Evolutionary conservation across 2,888 invertebrate genomes (phyloP).

Genomic region (Mythimna lalbum): DNA sequence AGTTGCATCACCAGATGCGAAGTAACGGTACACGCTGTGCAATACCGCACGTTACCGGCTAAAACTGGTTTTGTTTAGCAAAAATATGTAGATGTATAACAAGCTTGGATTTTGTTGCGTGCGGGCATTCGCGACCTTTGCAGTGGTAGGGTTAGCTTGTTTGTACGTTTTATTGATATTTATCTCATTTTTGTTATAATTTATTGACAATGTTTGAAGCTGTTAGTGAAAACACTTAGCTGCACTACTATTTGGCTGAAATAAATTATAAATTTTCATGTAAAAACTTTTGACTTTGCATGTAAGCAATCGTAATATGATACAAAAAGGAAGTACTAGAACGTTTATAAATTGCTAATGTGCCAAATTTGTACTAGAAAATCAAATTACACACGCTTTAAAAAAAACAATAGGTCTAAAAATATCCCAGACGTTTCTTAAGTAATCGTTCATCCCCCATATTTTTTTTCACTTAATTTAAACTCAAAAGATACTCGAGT

Average conservation of each 20-base stretch:
- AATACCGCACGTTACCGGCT: constrained; percentile 78
- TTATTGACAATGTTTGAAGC: constrained; percentile 38
- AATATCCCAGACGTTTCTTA: constrained; percentile 67
- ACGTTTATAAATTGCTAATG: not conserved
- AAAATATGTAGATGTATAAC: constrained; percentile 76
- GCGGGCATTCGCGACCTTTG: constrained; percentile 83
- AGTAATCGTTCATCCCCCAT: constrained; percentile 65
- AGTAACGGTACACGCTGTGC: constrained; percentile 85
- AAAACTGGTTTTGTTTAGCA: constrained; percentile 86
- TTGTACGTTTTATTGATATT: constrained; percentile 69
- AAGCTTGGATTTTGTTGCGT: constrained; percentile 75
- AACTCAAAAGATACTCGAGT: constrained; percentile 90
- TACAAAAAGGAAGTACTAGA: not conserved
- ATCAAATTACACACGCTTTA: constrained; percentile 27
- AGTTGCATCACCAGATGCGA: constrained; percentile 86
- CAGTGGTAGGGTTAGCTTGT: constrained; percentile 76
- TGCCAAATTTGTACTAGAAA: constrained; percentile 10
- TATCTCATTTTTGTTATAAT: constrained; percentile 60
- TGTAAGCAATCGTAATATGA: not conserved
- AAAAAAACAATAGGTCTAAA: constrained; percentile 43
- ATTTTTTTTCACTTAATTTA: constrained; percentile 89
- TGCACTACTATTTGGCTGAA: not conserved
- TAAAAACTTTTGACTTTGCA: not conserved
- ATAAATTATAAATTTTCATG: constrained; percentile 7
- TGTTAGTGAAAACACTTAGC: constrained; percentile 38